Evolutionary conservation across 2,888 invertebrate species (phyloP).

Genomic region (Amphimallon solstitiale): DNA sequence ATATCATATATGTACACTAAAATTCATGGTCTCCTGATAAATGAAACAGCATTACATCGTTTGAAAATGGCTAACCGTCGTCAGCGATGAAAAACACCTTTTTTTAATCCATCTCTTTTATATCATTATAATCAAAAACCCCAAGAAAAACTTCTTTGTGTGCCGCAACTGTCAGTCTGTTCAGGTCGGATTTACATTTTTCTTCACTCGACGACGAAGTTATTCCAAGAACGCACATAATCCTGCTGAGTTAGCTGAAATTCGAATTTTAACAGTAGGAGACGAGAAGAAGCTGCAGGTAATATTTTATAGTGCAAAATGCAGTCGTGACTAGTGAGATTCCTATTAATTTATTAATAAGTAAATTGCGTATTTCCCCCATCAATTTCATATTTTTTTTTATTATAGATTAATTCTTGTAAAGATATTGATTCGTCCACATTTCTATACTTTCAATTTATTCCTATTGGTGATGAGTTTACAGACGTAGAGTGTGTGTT

Average conservation of each 20-base stretch:
- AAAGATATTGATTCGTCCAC: no score
- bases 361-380: no score
- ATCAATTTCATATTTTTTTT: no score
- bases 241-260: slow-evolving; percentile 35
- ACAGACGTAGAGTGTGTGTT: no score
- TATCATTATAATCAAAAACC: background rate
- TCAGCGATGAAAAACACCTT: background rate
- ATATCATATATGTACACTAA: background rate
- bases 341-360: no score
- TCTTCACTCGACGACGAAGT: background rate
- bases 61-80: slow-evolving; percentile 6
- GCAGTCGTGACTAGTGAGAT: no score
- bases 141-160: no score
- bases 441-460: background rate
- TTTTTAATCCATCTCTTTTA: background rate
- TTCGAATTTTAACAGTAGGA: slow-evolving; percentile 33
- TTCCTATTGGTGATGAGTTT: no score
- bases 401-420: no score
- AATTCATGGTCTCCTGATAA: background rate
- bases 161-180: no score
- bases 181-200: background rate
- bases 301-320: background rate
- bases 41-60: slow-evolving; percentile 6
- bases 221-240: slow-evolving; percentile 3
- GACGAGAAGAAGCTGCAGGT: background rate